Evolutionary conservation across 1,140 invertebrate genomes (phyloP), one percentile per base, ranked within the genome.

Genomic region (Polyergus mexicanus): DNA sequence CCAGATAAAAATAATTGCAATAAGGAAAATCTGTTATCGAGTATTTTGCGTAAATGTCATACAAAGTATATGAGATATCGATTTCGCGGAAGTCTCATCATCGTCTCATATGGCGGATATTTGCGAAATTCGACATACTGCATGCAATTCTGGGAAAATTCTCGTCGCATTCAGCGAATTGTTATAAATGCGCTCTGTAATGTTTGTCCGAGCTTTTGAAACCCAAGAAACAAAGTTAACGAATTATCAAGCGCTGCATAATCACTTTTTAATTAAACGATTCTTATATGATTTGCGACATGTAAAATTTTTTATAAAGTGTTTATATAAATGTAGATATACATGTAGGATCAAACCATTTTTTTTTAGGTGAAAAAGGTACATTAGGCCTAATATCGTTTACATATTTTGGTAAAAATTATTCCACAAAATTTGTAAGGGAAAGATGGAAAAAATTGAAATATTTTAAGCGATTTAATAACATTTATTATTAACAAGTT

Each of bases 401-500:
- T 38, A 54, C 0, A n/a, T 32, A 25, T 71, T 71, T 51, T 54
- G n/a, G 3, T 54, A 22, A 19, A 35, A 72, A 35, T 72, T 35
- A 16, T 22, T 51, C 32, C 3, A 13, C 1, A 16, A 51, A 69
- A 69, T 25, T 71, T 56, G 16, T 28, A 2, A 60, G 25, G n/a
- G 19, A 38, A 74, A 58, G 0, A 35, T 22, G 1, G 5, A 62
- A 35, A 19, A 5, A 44, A 44, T 47, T 65, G n/a, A 77, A 32
- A 4, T 62, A 3, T 41, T 44, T 13, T 22, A 44, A 41, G 32
- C 32, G 25, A 22, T 10, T 41, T 38, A 1, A 19, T 10, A 75
- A 41, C 38, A 77, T 63, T 77, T 25, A 65, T 77, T 77, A 65
- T 65, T 44, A 77, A 77, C 75, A 66, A 65, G 58, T 22, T 65